Evolutionary conservation across 2,797 vertebrate species (phyloP).

Genomic region (Helarctos malayanus): DNA sequence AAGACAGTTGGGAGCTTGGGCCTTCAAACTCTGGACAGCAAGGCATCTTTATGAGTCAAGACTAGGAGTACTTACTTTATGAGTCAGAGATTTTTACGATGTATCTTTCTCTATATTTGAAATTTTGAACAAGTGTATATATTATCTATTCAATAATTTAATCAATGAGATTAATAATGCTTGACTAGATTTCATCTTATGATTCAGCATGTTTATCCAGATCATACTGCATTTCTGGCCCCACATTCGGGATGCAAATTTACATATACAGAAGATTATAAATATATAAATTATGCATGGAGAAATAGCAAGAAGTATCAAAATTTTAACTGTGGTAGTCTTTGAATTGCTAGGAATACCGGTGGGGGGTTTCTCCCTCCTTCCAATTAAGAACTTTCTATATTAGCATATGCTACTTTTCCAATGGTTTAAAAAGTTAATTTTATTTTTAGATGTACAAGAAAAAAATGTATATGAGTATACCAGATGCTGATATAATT

Average conservation of each 20-base stretch:
- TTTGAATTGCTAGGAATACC: conserved; percentile 40
- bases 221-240: background rate
- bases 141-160: background rate
- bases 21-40: background rate
- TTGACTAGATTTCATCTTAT: background rate
- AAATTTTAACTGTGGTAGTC: background rate
- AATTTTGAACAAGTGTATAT: background rate
- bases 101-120: background rate
- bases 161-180: background rate
- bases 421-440: conserved; percentile 43
- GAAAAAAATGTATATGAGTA: conserved; percentile 14
- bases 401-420: conserved; percentile 43
- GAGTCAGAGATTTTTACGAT: background rate
- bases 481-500: conserved; percentile 50
- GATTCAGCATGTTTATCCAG: background rate
- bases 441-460: conserved; percentile 55
- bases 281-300: background rate
- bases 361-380: background rate
- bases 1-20: background rate
- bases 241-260: background rate
- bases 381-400: conserved; percentile 55
- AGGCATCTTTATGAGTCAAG: background rate
- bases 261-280: conserved; percentile 22
- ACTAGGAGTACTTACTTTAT: background rate
- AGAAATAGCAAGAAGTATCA: conserved; percentile 12